Evolutionary conservation across 2,888 invertebrate genomes (phyloP).

Genomic region (Cheilosia soror): DNA sequence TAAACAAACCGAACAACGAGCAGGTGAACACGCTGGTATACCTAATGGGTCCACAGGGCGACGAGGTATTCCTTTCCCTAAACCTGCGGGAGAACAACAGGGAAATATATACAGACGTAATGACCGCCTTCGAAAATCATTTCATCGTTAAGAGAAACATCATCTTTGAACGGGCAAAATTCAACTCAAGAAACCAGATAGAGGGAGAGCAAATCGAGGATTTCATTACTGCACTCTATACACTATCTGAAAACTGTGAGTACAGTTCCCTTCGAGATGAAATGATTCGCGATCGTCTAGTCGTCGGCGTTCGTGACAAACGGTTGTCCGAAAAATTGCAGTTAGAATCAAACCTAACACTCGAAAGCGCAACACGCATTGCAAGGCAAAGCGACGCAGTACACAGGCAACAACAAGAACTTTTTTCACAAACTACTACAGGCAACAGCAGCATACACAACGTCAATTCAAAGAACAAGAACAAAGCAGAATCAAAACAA

Average conservation of each 20-base stretch:
- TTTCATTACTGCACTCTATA: conserved; percentile 54
- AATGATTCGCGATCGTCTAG: conserved; percentile 46
- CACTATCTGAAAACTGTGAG: conserved; percentile 44
- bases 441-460: conserved; percentile 4
- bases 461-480: not conserved
- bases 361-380: conserved; percentile 17
- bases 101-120: conserved; percentile 6
- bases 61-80: conserved; percentile 9
- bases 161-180: conserved; percentile 50
- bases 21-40: conserved; percentile 17
- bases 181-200: conserved; percentile 40
- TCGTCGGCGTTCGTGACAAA: conserved; percentile 45
- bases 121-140: conserved; percentile 36
- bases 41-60: conserved; percentile 8
- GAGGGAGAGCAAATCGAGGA: conserved; percentile 51
- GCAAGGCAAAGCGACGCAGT: conserved; percentile 31
- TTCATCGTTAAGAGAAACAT: conserved; percentile 43
- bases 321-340: conserved; percentile 43
- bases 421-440: conserved; percentile 21
- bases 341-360: conserved; percentile 25
- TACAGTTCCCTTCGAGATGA: conserved; percentile 33
- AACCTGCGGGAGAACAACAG: conserved; percentile 5
- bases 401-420: conserved; percentile 23
- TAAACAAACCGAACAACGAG: conserved; percentile 1
- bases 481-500: conserved; percentile 3